Base-by-base conservation (phyloP, 2,113 vertebrate species). In the Gracilinanus agilis region DNA sequence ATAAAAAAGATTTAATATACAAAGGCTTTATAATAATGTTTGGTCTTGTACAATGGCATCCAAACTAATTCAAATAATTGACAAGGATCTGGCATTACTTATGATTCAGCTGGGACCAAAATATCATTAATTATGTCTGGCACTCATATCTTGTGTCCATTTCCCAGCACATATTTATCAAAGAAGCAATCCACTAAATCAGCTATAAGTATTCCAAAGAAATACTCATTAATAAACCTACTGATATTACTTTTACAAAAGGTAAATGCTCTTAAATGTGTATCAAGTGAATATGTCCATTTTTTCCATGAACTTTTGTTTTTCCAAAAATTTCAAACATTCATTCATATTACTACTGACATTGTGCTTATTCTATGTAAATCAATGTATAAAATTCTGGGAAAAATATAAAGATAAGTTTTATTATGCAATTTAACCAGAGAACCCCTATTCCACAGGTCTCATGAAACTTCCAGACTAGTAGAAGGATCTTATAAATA, bases 111-210 rank as follows among this genome's bases (percentile, higher is more conserved):
- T 93, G 88, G 89, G 90, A 93, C 67, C 91, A 34, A 75, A 53
- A 88, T 61, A 27, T 44, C 34, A 97, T 97, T 96, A 94, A 97
- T 97, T 97, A 91, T 96, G 54, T 25, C 93, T 93, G 11, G 13
- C 40, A 94, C 54, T 11, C 19, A 58, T 97, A 83, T 75, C 93
- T 91, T 75, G 0, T 94, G 75, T 96, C 93, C 34, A 91, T 90
- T 97, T 97, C 93, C 94, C 93, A 91, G 90, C 53, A 97, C 12
- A 16, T 92, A 96, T 97, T 96, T 95, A 92, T 96, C 89, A 95
- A 9, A 88, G 44, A 91, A 89, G 53, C n/a, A 88, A 21, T 75
- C 49, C 24, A 89, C 13, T 34, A 54, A 25, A 92, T 90, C 91
- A 92, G 40, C 44, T 19, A 34, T 89, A 21, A 91, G 23, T 11